Evolutionary conservation across 2,113 vertebrate genomes (phyloP), one percentile per base, ranked within the genome.

Genomic region (Pionites leucogaster): DNA sequence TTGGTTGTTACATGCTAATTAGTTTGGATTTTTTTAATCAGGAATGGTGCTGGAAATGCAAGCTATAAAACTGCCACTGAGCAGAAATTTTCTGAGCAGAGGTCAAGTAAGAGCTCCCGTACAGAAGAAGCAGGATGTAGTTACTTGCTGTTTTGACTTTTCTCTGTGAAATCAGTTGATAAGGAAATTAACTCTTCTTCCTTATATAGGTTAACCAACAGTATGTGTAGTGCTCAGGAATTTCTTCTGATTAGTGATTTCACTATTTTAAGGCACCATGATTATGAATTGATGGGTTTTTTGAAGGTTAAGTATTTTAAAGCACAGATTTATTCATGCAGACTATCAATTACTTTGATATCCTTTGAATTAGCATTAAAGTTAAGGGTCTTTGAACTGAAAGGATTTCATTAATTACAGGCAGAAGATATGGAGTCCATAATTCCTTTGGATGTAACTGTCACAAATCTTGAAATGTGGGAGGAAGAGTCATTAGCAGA

Each of bases 401-500:
- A 89, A 92, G 88, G 59, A 96, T 94, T 95, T 94, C 69, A 88
- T 90, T 97, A 96, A 96, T 96, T 95, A 76, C 70, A 80, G 81
- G 79, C 47, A 91, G 82, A 93, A 92, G 70, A 92, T 92, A 92
- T 81, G 67, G 71, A 79, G 83, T 75, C 82, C 70, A 42, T 96
- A 95, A 93, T 97, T 97, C 71, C 71, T 97, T 67, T 92, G 85
- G 62, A 62, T 95, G 93, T 82, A 95, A 53, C 91, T 92, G 95
- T 95, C 93, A 95, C 50, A 72, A 90, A 93, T 96, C 85, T 93
- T 97, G 95, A 93, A 96, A 86, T 77, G 65, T 94, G 90, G 81
- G 91, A 93, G 87, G 90, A 93, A 88, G 85, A 88, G 84, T 97
- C 96, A 95, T 98, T 97, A 98, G 95, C 92, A 83, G 90, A 87